Percentiles rank a stretch among this genome's conserved stretches.
Evolutionary conservation across 2,113 vertebrate genomes (phyloP).

Genomic region (Neolamprologus falcicula): DNA sequence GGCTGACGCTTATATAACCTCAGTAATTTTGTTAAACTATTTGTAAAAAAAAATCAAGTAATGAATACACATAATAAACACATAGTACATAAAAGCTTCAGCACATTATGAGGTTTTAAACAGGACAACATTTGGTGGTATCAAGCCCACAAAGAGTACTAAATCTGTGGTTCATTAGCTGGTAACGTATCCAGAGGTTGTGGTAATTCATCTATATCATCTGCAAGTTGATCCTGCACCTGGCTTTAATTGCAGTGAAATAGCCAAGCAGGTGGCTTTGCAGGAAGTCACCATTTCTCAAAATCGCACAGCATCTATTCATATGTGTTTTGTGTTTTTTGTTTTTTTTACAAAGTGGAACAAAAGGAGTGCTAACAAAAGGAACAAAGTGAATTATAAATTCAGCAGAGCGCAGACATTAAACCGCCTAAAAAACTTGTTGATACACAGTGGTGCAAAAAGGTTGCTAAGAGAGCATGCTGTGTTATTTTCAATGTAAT

Average conservation of each 20-base stretch:
- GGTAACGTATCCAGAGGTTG: not conserved
- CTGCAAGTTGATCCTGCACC: not conserved
- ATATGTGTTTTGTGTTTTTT: not conserved
- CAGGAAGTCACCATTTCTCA: not conserved
- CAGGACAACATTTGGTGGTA: not conserved
- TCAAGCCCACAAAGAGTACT: not conserved
- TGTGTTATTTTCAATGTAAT: not conserved
- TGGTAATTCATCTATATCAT: not conserved
- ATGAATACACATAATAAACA: not conserved
- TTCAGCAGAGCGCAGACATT: not conserved
- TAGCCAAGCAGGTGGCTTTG: not conserved
- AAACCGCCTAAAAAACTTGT: not conserved
- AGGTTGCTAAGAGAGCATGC: not conserved
- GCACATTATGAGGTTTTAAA: not conserved
- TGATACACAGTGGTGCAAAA: not conserved
- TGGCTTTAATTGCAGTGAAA: not conserved
- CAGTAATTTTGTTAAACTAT: not conserved
- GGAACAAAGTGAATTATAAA: not conserved
- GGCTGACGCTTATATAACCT: not conserved
- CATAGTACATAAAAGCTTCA: not conserved
- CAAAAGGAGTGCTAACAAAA: not conserved
- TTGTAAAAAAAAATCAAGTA: not conserved
- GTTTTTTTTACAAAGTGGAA: not conserved
- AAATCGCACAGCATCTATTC: not conserved
- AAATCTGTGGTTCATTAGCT: not conserved